Evolutionary conservation across 1,140 invertebrate species (phyloP).

Genomic region (Papilio polyxenes): DNA sequence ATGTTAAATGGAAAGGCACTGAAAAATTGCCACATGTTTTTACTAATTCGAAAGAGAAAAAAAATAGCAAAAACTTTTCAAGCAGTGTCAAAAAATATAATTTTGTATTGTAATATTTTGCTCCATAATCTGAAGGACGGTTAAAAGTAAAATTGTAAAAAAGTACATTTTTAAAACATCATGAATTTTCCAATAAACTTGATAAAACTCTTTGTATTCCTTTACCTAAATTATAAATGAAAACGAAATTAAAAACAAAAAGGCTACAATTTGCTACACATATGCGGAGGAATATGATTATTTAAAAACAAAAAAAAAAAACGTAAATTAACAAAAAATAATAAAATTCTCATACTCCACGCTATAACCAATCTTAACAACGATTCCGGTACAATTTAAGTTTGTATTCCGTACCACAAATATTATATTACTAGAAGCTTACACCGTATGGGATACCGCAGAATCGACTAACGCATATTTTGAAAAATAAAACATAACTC

Average conservation of each 20-base stretch:
- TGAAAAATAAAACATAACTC: constrained; percentile 52
- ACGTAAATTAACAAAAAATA: constrained; percentile 22
- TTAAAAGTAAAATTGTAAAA: neutral
- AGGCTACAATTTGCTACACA: constrained; percentile 18
- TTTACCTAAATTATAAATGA: neutral
- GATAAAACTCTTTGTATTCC: neutral
- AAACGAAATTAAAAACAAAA: neutral
- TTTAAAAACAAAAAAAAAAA: neutral
- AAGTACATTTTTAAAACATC: neutral
- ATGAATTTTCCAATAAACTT: neutral
- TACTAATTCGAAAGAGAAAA: neutral
- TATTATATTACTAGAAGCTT: constrained; percentile 3
- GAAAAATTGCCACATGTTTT: neutral
- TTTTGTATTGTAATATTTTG: neutral
- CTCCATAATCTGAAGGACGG: neutral
- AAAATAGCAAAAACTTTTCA: neutral
- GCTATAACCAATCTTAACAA: constrained; percentile 16
- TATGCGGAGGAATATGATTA: constrained; percentile 2
- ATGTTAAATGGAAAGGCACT: neutral
- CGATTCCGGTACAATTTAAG: neutral
- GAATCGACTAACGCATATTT: constrained; percentile 29
- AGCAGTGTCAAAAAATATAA: neutral
- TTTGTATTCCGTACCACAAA: constrained; percentile 9
- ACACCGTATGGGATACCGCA: neutral
- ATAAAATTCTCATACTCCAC: constrained; percentile 3